phyloP scores from a whole-genome alignment of 2,113 vertebrate species.

The Apeltes quadracus region DNA sequence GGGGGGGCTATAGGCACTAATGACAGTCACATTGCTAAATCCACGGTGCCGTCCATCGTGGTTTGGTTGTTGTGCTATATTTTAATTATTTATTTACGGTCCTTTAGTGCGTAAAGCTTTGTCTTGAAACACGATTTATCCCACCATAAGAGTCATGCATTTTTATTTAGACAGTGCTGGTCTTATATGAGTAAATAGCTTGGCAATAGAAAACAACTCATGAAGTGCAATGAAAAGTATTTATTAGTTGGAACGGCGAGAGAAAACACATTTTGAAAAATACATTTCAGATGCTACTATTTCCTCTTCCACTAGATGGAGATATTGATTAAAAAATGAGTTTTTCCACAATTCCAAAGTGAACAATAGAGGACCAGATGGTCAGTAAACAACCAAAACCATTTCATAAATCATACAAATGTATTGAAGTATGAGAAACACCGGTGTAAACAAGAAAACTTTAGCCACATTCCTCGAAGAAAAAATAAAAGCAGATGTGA shows the following conservation, averaged over 20 bases:
- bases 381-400: constrained; percentile 31
- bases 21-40: neutral
- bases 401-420: constrained; percentile 35
- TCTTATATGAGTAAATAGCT: neutral
- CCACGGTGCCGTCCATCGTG: neutral
- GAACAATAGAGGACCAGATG: constrained; percentile 28
- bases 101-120: neutral
- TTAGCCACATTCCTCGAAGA: constrained; percentile 28
- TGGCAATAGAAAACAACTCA: constrained; percentile 1
- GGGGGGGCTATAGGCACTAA: too few relatives aligned
- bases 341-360: neutral
- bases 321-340: constrained; percentile 53
- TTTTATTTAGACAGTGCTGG: neutral
- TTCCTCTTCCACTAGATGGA: constrained; percentile 63
- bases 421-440: constrained; percentile 6
- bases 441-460: constrained; percentile 30
- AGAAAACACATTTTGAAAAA: neutral
- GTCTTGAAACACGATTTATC: neutral
- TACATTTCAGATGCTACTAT: neutral
- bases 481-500: constrained; percentile 28
- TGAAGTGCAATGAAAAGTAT: constrained; percentile 5
- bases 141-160: neutral
- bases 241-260: constrained; percentile 40
- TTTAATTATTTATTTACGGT: neutral
- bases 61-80: constrained; percentile 12